These are phyloP conservation scores for Drosophila arawakana DNA, from an alignment of 1,140 invertebrate species.

Conservation along the genomic window DNA sequence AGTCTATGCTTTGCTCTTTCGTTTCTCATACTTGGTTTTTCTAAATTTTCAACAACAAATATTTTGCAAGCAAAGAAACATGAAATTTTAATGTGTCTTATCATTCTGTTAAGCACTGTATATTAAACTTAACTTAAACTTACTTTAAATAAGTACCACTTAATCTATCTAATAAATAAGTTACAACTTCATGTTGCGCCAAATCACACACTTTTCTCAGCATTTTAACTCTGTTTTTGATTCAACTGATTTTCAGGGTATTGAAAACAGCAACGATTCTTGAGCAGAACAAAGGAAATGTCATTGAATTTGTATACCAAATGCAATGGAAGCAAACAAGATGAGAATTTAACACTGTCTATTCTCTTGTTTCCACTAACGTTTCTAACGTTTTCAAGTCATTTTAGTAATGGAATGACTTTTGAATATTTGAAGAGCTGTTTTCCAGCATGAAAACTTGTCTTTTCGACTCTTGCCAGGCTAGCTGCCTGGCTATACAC, in stretches of 20 bases:
- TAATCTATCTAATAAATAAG: too few relatives aligned
- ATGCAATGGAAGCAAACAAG: conserved; percentile 3
- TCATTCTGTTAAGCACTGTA: too few relatives aligned
- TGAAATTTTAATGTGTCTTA: too few relatives aligned
- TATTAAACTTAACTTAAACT: too few relatives aligned
- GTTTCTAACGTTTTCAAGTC: conserved; percentile 57
- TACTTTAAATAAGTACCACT: too few relatives aligned
- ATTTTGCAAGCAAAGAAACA: too few relatives aligned
- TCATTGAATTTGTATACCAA: conserved; percentile 61
- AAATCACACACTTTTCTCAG: not conserved
- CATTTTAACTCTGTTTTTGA: not conserved
- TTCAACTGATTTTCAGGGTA: conserved; percentile 10
- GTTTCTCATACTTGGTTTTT: too few relatives aligned
- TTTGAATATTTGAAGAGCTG: conserved; percentile 74
- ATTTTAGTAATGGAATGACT: conserved; percentile 71
- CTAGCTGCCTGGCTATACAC: not conserved
- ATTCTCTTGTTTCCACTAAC: not conserved
- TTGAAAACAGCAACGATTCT: conserved; percentile 18
- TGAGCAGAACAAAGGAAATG: conserved; percentile 50
- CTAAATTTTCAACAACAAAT: too few relatives aligned
- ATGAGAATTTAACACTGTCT: conserved; percentile 32
- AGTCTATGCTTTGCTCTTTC: too few relatives aligned
- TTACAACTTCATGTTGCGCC: too few relatives aligned
- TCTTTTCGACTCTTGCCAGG: not conserved
- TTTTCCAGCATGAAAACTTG: conserved; percentile 30